phyloP scores from a whole-genome alignment of 2,888 invertebrate genomes.

The Clivina fossor region DNA sequence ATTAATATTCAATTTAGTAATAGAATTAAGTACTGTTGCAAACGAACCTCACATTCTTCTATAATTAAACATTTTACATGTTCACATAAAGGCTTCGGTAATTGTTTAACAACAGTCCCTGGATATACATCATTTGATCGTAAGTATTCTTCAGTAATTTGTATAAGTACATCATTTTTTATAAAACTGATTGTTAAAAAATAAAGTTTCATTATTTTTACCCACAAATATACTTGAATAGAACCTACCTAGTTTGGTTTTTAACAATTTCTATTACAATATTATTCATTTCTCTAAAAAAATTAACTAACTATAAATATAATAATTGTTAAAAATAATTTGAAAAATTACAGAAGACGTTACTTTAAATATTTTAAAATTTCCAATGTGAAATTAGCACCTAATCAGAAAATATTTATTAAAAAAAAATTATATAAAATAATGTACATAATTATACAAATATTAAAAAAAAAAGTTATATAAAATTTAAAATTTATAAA shows the following conservation, averaged over 20 bases:
- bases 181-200: conserved; percentile 35
- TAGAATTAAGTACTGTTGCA: conserved; percentile 2
- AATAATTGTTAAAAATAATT: not conserved
- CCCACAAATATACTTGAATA: conserved; percentile 12
- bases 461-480: too few species aligned
- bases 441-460: too few species aligned
- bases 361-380: conserved; percentile 1
- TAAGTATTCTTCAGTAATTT: conserved; percentile 44
- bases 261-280: conserved; percentile 45
- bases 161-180: conserved; percentile 38
- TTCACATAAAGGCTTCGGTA: conserved; percentile 42
- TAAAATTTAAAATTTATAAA: too few species aligned
- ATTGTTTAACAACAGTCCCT: conserved; percentile 45
- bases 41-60: conserved; percentile 41
- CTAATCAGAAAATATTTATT: too few species aligned
- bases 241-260: conserved; percentile 42
- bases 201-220: conserved; percentile 14
- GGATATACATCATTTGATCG: conserved; percentile 42
- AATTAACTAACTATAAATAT: conserved; percentile 2
- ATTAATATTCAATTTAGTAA: conserved; percentile 3
- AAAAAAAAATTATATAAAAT: too few species aligned
- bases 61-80: conserved; percentile 47
- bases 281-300: conserved; percentile 30
- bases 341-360: not conserved
- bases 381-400: conserved; percentile 11